phyloP scores from a whole-genome alignment of 2,888 invertebrate species.

The Idaea dimidiata region DNA sequence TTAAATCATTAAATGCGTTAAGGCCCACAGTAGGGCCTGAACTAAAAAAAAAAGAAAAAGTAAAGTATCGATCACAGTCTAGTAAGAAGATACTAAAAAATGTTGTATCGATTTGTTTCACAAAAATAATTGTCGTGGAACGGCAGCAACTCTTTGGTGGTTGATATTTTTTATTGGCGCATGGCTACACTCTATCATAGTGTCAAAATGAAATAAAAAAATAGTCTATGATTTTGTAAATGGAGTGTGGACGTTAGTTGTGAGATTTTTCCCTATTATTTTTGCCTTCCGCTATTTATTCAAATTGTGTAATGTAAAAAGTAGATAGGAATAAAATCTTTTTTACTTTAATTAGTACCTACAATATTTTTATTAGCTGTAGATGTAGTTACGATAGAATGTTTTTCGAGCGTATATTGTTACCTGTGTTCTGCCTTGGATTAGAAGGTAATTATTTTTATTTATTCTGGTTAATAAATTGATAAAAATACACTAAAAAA shows the following conservation, averaged over 20 bases:
- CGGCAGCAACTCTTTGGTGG: neutral
- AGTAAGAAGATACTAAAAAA: too few relatives aligned
- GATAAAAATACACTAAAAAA: conserved; percentile 2
- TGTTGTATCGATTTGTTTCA: too few relatives aligned
- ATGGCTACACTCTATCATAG: conserved; percentile 8
- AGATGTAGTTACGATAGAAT: conserved; percentile 72
- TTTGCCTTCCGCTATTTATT: conserved; percentile 67
- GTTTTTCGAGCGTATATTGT: conserved; percentile 71
- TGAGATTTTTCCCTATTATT: conserved; percentile 71
- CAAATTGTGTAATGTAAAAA: conserved; percentile 65
- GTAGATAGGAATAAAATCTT: conserved; percentile 63
- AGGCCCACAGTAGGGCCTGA: too few relatives aligned
- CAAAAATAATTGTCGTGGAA: neutral
- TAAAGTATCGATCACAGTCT: too few relatives aligned
- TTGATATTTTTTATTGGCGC: conserved; percentile 15
- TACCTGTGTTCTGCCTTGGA: conserved; percentile 71
- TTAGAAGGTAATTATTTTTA: conserved; percentile 66
- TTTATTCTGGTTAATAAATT: conserved; percentile 18
- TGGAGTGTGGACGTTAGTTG: conserved; percentile 69
- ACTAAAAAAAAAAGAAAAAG: too few relatives aligned
- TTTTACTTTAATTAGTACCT: conserved; percentile 56
- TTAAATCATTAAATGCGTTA: too few relatives aligned
- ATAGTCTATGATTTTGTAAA: conserved; percentile 73
- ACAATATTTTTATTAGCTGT: conserved; percentile 56
- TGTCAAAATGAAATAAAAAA: conserved; percentile 14